These are phyloP conservation scores for Vultur gryphus DNA, from an alignment of 2,797 vertebrate genomes.

Conservation along the genomic window DNA sequence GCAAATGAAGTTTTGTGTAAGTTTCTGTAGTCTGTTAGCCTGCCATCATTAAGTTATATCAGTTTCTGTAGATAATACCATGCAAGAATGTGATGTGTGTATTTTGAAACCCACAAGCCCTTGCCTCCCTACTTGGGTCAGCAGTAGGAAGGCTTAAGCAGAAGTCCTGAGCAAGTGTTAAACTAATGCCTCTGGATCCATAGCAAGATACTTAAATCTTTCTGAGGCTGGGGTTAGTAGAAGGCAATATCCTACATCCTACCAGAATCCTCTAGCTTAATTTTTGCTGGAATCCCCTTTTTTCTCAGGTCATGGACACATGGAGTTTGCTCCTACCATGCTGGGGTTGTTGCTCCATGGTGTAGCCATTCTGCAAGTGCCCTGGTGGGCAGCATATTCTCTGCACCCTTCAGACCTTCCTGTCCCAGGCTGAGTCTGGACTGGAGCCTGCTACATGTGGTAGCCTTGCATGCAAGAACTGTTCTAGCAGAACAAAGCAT, in stretches of 20 bases:
- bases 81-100: neutral
- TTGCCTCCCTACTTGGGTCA: neutral
- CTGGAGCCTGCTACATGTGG: rapidly evolving
- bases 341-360: neutral
- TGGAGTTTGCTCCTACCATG: neutral
- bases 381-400: neutral
- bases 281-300: neutral
- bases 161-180: neutral
- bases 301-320: neutral
- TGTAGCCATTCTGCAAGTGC: neutral
- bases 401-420: neutral
- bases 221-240: neutral
- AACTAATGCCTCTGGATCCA: neutral
- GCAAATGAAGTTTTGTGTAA: neutral
- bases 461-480: neutral
- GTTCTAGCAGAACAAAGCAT: neutral
- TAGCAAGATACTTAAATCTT: neutral
- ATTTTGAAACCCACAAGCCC: neutral
- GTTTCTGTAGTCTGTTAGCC: neutral
- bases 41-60: neutral
- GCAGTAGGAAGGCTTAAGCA: neutral
- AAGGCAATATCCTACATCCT: neutral
- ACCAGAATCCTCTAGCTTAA: neutral
- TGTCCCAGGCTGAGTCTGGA: neutral
- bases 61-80: neutral